phyloP scores from a whole-genome alignment of 2,797 vertebrate species.

The Poeciliopsis paucimaculata region DNA sequence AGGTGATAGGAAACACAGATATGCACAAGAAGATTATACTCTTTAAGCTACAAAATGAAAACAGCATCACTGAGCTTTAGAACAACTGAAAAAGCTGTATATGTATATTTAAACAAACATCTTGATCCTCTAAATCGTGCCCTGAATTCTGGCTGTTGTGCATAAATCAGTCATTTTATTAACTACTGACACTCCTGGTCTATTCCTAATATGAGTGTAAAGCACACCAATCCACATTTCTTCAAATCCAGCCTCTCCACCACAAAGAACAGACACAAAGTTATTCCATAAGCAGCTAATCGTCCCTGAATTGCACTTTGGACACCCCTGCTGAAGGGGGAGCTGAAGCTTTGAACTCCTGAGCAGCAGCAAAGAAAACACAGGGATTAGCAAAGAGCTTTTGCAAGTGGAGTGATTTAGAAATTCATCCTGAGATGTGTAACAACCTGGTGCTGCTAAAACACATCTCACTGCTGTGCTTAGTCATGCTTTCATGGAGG shows the following conservation, averaged over 20 bases:
- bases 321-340: slow-evolving; percentile 1
- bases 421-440: neutral
- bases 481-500: neutral
- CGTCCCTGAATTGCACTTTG: neutral
- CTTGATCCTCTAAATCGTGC: neutral
- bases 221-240: neutral
- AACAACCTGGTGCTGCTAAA: neutral
- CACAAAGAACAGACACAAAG: neutral
- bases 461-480: neutral
- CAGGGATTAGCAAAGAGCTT: neutral
- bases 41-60: no score
- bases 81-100: neutral
- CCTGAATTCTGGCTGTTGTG: neutral
- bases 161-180: neutral
- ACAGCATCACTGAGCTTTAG: no score
- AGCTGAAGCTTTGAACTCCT: neutral
- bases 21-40: neutral
- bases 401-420: neutral
- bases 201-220: neutral
- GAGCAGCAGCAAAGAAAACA: neutral
- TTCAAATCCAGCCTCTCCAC: neutral
- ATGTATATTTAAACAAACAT: neutral
- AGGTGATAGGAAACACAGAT: neutral
- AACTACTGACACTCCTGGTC: neutral
- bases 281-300: neutral